Percentiles rank a stretch among this genome's conserved stretches.
phyloP scores from a whole-genome alignment of 1,140 invertebrate species.

The Drosophila dunni region DNA sequence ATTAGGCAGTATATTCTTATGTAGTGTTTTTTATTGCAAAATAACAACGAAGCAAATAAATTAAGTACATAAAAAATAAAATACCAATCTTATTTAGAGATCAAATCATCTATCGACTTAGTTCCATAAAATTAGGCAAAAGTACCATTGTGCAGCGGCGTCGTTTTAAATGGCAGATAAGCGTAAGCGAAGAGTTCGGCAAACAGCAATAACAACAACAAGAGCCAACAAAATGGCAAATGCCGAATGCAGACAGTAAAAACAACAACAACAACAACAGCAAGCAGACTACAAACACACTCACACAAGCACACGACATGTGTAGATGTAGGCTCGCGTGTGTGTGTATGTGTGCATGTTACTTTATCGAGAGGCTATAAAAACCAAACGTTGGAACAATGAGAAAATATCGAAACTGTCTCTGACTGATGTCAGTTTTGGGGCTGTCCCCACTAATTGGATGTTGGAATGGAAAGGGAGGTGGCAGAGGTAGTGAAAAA shows the following conservation, averaged over 20 bases:
- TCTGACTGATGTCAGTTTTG: conserved; percentile 58
- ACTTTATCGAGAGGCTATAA: conserved; percentile 40
- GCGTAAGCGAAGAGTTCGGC: conserved; percentile 34
- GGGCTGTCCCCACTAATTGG: conserved; percentile 52
- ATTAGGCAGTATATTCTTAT: no score
- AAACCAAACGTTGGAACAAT: conserved; percentile 55
- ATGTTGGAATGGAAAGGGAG: conserved; percentile 5
- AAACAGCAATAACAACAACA: conserved; percentile 26
- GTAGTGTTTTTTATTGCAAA: no score
- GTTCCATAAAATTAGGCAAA: no score
- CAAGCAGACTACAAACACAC: conserved; percentile 6
- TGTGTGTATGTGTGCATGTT: not conserved
- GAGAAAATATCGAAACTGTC: conserved; percentile 53
- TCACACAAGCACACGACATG: not conserved
- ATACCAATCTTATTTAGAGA: no score
- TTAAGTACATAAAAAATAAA: no score
- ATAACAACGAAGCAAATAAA: no score
- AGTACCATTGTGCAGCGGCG: not conserved
- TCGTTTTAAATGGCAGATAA: conserved; percentile 45
- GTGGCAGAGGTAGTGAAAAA: not conserved
- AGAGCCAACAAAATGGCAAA: conserved; percentile 45
- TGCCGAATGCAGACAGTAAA: conserved; percentile 49
- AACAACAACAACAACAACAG: conserved; percentile 27
- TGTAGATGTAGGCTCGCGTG: not conserved
- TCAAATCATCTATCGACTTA: no score